phyloP scores from a whole-genome alignment of 2,797 vertebrate genomes.

The Euphonia xanthogaster region DNA sequence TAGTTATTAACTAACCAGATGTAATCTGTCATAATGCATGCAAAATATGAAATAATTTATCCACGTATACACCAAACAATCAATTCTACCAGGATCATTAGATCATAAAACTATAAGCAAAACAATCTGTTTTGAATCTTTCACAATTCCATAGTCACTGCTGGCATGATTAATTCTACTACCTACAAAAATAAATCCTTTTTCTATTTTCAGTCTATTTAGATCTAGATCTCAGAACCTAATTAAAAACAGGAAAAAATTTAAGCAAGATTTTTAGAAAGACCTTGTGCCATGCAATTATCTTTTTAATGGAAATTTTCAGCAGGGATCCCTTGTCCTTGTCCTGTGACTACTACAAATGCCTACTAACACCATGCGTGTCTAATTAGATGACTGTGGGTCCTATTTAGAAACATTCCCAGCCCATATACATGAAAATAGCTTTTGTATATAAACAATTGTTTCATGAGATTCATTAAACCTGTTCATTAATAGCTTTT shows the following conservation, averaged over 20 bases:
- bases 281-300: not conserved
- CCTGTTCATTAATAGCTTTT: not conserved
- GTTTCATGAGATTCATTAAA: constrained; percentile 13
- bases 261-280: not conserved
- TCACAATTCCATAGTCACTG: not conserved
- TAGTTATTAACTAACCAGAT: not conserved
- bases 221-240: not conserved
- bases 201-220: not conserved
- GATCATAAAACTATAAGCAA: not conserved
- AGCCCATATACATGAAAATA: not conserved
- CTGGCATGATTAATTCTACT: not conserved
- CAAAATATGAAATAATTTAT: not conserved
- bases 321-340: constrained; percentile 24
- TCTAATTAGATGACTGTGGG: constrained; percentile 1
- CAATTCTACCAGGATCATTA: not conserved
- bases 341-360: not conserved
- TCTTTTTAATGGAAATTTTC: constrained; percentile 54
- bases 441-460: constrained; percentile 10
- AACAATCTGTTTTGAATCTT: not conserved
- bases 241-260: constrained; percentile 10
- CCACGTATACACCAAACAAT: not conserved
- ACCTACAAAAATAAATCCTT: not conserved
- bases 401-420: constrained; percentile 7
- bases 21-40: not conserved
- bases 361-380: not conserved